Percentiles rank a stretch among this genome's conserved stretches.
These are phyloP conservation scores for Epinephelus cyanopodus DNA, from an alignment of 2,113 vertebrate species.

Conservation along the genomic window DNA sequence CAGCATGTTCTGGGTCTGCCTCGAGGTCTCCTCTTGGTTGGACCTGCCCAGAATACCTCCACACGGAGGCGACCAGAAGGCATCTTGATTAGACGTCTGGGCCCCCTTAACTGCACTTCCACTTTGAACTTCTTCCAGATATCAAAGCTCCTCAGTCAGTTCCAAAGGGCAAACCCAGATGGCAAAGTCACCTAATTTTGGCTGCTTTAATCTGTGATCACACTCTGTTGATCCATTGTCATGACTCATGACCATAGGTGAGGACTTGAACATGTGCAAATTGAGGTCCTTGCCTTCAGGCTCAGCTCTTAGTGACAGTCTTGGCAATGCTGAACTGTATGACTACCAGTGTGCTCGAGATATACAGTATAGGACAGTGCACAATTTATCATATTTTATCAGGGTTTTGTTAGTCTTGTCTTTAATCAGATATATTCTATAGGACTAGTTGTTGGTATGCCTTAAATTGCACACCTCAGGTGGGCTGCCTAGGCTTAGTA, in stretches of 20 bases:
- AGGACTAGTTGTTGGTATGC: too few relatives aligned
- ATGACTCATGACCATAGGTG: neutral
- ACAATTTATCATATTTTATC: neutral
- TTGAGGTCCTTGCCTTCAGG: neutral
- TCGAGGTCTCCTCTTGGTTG: slow-evolving; percentile 18
- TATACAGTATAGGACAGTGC: neutral
- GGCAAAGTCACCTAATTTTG: neutral
- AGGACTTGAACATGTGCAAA: neutral
- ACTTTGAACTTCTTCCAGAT: slow-evolving; percentile 9
- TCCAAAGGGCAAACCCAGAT: neutral
- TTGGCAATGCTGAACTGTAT: neutral
- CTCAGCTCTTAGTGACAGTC: neutral
- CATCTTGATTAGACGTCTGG: neutral
- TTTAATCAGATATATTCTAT: too few relatives aligned
- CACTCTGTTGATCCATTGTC: neutral
- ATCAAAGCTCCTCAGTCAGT: neutral
- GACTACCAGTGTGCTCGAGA: neutral
- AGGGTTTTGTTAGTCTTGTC: too few relatives aligned
- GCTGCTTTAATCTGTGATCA: neutral
- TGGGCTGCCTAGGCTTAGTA: too few relatives aligned
- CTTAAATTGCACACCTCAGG: too few relatives aligned
- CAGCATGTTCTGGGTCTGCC: slow-evolving; percentile 37
- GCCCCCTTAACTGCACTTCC: slow-evolving; percentile 6
- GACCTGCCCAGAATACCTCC: slow-evolving; percentile 17
- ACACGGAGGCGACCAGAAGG: neutral